phyloP scores from a whole-genome alignment of 2,888 invertebrate genomes.

The Dasypogon diadema region DNA sequence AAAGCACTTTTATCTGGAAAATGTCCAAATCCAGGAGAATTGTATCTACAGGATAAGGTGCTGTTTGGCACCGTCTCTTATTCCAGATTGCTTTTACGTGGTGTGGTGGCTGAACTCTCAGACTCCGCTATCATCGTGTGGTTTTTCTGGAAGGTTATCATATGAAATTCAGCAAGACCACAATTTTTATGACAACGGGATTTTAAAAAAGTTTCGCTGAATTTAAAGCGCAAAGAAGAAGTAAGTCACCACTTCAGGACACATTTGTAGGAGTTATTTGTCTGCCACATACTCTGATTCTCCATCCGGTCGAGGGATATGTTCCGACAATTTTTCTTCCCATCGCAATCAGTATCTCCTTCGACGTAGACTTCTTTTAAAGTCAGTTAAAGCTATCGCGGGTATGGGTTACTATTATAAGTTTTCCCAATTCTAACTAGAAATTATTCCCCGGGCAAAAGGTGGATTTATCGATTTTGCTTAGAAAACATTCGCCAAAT shows the following conservation, averaged over 20 bases:
- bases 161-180: slow-evolving; percentile 24
- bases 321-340: not conserved
- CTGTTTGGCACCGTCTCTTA: slow-evolving; percentile 24
- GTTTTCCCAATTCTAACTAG: no score
- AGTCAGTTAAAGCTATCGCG: no score
- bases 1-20: slow-evolving; percentile 15
- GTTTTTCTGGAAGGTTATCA: not conserved
- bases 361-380: no score
- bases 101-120: not conserved
- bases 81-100: slow-evolving; percentile 4
- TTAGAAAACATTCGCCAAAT: not conserved
- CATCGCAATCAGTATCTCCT: no score
- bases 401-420: no score
- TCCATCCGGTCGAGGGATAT: not conserved
- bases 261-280: no score
- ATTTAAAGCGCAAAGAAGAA: not conserved
- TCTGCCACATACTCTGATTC: no score
- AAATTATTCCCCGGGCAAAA: not conserved
- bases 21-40: slow-evolving; percentile 28
- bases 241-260: no score
- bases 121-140: not conserved
- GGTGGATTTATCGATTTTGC: slow-evolving; percentile 6
- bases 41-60: slow-evolving; percentile 34
- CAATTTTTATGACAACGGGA: slow-evolving; percentile 19
- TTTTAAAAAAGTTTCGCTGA: not conserved